Conservation (phyloP, 2,888 invertebrate genomes). For the Drosophila neonasuta region DNA sequence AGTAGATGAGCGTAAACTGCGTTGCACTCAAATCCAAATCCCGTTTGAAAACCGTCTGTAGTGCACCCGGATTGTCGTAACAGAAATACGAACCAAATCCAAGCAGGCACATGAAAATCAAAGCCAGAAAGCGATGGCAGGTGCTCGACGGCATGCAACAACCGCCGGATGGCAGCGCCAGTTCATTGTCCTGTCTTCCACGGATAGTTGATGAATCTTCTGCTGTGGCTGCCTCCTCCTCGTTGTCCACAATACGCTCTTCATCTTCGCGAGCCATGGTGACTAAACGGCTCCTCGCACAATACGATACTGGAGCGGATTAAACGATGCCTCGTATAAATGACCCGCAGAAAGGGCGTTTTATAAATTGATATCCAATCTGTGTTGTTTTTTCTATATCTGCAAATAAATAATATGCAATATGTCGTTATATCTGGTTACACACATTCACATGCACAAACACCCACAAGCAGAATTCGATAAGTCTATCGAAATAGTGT, state of each 20-base stretch:
- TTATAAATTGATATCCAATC: constrained; percentile 46
- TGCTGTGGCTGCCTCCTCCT: constrained; percentile 37
- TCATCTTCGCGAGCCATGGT: constrained; percentile 67
- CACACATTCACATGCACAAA: constrained; percentile 12
- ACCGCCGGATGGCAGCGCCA: constrained; percentile 67
- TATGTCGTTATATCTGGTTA: constrained; percentile 46
- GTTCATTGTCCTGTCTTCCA: constrained; percentile 79
- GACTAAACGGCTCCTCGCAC: constrained; percentile 30
- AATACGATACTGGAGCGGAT: constrained; percentile 38
- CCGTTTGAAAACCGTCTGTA: constrained; percentile 91
- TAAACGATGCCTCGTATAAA: constrained; percentile 17
- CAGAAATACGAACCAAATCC: constrained; percentile 99
- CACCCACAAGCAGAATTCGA: constrained; percentile 11
- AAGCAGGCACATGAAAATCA: constrained; percentile 95
- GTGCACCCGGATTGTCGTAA: constrained; percentile 97
- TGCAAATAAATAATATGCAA: constrained; percentile 38
- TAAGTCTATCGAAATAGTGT: constrained; percentile 11
- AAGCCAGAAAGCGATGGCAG: constrained; percentile 91
- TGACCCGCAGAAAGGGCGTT: constrained; percentile 49
- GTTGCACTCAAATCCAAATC: constrained; percentile 91
- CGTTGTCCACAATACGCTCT: constrained; percentile 63
- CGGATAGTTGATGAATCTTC: constrained; percentile 26
- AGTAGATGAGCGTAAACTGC: constrained; percentile 93
- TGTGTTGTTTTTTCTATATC: constrained; percentile 33
- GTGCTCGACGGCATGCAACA: constrained; percentile 88